Percentiles rank a stretch among this genome's conserved stretches.
Conservation (phyloP, 2,888 invertebrate genomes). For the Athalia circularis region DNA sequence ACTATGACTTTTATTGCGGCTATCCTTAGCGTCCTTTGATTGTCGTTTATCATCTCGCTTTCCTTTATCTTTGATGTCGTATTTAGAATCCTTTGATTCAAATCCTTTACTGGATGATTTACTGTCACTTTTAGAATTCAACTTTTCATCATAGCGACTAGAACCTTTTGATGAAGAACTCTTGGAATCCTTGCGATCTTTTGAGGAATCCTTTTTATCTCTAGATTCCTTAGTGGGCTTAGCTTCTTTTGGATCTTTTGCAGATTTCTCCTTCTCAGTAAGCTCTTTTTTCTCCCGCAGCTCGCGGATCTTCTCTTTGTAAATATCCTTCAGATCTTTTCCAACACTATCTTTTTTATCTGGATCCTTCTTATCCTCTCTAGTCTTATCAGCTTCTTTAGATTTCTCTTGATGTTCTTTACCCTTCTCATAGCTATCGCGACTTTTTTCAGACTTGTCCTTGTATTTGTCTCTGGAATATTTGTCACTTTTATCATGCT, state of each 20-base stretch:
- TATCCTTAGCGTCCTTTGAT: constrained; percentile 59
- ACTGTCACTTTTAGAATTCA: constrained; percentile 55
- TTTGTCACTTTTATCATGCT: constrained; percentile 45
- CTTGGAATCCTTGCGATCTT: constrained; percentile 61
- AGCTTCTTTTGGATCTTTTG: constrained; percentile 63
- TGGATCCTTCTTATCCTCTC: constrained; percentile 61
- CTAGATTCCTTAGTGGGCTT: constrained; percentile 64
- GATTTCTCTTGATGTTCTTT: constrained; percentile 57
- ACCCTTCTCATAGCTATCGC: constrained; percentile 55
- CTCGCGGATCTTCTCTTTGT: constrained; percentile 72
- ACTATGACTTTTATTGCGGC: constrained; percentile 52
- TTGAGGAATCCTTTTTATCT: constrained; percentile 55
- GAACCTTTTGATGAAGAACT: constrained; percentile 58
- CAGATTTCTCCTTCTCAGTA: constrained; percentile 70
- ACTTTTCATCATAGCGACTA: constrained; percentile 64
- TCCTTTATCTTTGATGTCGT: constrained; percentile 61
- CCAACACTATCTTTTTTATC: constrained; percentile 63
- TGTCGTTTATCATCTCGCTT: constrained; percentile 61
- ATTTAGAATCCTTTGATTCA: constrained; percentile 62
- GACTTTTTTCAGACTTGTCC: constrained; percentile 54
- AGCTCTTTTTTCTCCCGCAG: constrained; percentile 71
- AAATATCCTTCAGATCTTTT: constrained; percentile 72
- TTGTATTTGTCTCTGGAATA: constrained; percentile 54
- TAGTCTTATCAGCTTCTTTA: constrained; percentile 55
- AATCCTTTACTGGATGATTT: constrained; percentile 56